Evolutionary conservation across 2,888 invertebrate species (phyloP), one percentile per base, ranked within the genome.

Genomic region (Drosophila anomalata): DNA sequence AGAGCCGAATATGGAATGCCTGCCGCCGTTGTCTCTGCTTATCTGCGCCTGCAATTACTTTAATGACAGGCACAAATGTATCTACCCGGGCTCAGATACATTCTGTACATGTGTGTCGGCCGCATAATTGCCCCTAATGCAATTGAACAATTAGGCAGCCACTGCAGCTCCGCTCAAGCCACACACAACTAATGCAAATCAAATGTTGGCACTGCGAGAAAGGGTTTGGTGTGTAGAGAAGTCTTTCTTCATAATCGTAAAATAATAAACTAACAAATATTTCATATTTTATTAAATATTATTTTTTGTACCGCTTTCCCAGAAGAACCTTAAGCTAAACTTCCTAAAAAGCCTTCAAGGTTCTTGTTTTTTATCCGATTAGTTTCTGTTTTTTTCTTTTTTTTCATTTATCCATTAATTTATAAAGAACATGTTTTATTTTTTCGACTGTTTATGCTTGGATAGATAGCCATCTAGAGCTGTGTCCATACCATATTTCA

Each of bases 71-170:
- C 70, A 11, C 63, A 65, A 17, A 26, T 66, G 41, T 22, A 17
- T n/a, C 36, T 36, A 29, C 9, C 22, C 20, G 69, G 55, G 44
- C 63, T 46, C 8, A n/a, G 61, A 71, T 42, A 52, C 60, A 22
- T 22, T 22, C 44, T 42, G 31, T 22, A 44, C 31, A 61, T 72
- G 46, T 70, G 51, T 68, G 65, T 66, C 73, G 51, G 67, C 63
- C 70, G 71, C 81, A 88, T 82, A 88, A 82, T 87, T 87, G 71
- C 78, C 39, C 50, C 62, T 62, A 87, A 88, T 82, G 89, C 89
- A 82, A 59, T 81, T 78, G 52, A 55, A 50, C 78, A 82, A 88
- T 88, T 87, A 87, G 59, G 52, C 67, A 72, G 82, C 61, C 58
- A 62, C 52, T 71, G 78, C 79, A 76, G 48, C 48, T 53, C 58